Conservation (phyloP, 2,113 vertebrate species). For the Grammomys surdaster region DNA sequence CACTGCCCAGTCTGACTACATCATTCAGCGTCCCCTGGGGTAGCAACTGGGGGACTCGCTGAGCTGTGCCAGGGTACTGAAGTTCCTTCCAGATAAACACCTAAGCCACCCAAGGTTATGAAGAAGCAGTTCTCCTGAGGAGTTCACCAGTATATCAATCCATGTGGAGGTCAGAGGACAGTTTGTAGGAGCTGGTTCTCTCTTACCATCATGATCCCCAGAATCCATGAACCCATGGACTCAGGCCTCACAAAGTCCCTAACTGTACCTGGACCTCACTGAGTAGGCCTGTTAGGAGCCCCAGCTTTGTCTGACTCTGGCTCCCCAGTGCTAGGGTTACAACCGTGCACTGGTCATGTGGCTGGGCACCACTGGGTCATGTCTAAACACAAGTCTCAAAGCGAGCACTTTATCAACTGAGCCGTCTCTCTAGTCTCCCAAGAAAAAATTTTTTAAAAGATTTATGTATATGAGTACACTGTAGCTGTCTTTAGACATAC, state of each 20-base stretch:
- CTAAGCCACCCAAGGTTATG: background rate
- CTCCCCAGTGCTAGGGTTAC: background rate
- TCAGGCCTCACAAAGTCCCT: background rate
- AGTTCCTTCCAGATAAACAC: background rate
- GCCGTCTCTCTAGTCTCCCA: background rate
- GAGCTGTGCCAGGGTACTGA: background rate
- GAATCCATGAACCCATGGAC: background rate
- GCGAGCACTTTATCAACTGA: background rate
- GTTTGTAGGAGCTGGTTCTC: background rate
- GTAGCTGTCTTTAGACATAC: no score
- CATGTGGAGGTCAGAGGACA: background rate
- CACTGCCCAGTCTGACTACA: fast-evolving
- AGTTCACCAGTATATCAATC: no score
- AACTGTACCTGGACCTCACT: background rate
- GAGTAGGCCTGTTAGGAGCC: background rate
- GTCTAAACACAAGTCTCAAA: background rate
- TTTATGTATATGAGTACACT: no score
- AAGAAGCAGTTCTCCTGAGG: background rate
- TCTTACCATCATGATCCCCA: background rate
- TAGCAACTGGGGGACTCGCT: fast-evolving
- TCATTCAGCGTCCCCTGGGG: background rate
- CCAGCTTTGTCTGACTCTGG: background rate
- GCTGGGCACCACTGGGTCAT: background rate
- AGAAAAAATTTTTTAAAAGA: no score
- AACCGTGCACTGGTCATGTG: background rate